Base-by-base conservation (phyloP, 1,140 invertebrate species). In the Dinothrombium tinctorium region DNA sequence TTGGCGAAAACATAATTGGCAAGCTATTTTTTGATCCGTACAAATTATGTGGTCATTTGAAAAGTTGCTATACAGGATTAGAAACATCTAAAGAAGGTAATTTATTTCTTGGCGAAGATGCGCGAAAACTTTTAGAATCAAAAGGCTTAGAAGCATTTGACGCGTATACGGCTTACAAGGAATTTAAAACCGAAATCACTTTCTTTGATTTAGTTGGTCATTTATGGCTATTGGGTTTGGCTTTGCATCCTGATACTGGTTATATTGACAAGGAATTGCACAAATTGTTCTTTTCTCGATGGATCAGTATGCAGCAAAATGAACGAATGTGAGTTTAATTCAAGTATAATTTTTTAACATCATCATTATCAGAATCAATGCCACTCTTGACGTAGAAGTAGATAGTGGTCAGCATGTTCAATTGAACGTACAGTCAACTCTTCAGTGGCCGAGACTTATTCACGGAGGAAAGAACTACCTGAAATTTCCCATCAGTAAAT, bases 171-270 rank as follows among this genome's bases (percentile, higher is more conserved):
- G n/a, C n/a, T n/a, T n/a, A n/a, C n/a, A n/a, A n/a, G n/a, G n/a
- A n/a, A n/a, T n/a, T n/a, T n/a, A n/a, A n/a, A n/a, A 15, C 42
- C 9, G 42, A 20, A 4, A 14, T 44, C 6, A 33, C 32, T 22
- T 17, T 31, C 14, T 21, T 25, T 17, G 41, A 40, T 17, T 36
- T 47, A 63, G 67, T 60, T 47, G 67, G 66, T 33, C 64, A 64
- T 50, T 71, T 74, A 49, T 82, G 78, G 74, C 55, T 75, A 25
- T 63, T 73, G 40, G 73, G 74, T 2, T 59, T 78, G 38, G 59
- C 61, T 33, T 57, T 81, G 31, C 68, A 72, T 6, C 61, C 65
- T 26, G 63, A 69, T 42, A 65, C 67, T 2, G 58, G 65, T 20
- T 68, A 73, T 43, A 63, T 63, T 22, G 72, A 75, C 54, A 55